Percentiles rank a stretch among this genome's conserved stretches.
Conservation (phyloP, 2,888 invertebrate species). For the Tenodera sinensis region DNA sequence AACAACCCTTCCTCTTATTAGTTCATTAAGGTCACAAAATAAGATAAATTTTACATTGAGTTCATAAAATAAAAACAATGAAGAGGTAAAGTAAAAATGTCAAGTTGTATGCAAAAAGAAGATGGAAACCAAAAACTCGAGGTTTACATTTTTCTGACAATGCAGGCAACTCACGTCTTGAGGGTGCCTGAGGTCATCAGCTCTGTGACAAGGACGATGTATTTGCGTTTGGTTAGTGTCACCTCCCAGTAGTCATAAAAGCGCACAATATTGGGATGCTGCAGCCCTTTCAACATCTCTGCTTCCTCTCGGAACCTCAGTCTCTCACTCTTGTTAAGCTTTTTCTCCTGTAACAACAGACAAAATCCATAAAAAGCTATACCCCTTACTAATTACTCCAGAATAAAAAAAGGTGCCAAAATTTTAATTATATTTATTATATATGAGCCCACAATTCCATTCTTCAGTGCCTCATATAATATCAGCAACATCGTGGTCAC, state of each 20-base stretch:
- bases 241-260: slow-evolving; percentile 99
- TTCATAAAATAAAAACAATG: too few species aligned
- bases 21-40: too few species aligned
- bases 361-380: neutral
- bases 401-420: neutral
- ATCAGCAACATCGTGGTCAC: too few species aligned
- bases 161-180: slow-evolving; percentile 74
- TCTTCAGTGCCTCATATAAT: too few species aligned
- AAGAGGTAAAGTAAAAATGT: neutral
- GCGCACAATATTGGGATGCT: slow-evolving; percentile 96
- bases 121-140: too few species aligned
- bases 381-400: neutral
- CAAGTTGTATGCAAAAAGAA: too few species aligned
- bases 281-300: slow-evolving; percentile 97
- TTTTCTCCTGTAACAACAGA: slow-evolving; percentile 71
- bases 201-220: slow-evolving; percentile 98
- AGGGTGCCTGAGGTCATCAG: slow-evolving; percentile 98
- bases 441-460: too few species aligned
- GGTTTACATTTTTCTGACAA: neutral
- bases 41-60: too few species aligned
- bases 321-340: slow-evolving; percentile 92
- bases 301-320: slow-evolving; percentile 95
- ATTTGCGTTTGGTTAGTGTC: slow-evolving; percentile 85
- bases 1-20: too few species aligned
- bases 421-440: too few species aligned